Percentiles rank a stretch among this genome's conserved stretches.
Evolutionary conservation across 2,797 vertebrate genomes (phyloP).

Genomic region (Kryptolebias ocellatus): DNA sequence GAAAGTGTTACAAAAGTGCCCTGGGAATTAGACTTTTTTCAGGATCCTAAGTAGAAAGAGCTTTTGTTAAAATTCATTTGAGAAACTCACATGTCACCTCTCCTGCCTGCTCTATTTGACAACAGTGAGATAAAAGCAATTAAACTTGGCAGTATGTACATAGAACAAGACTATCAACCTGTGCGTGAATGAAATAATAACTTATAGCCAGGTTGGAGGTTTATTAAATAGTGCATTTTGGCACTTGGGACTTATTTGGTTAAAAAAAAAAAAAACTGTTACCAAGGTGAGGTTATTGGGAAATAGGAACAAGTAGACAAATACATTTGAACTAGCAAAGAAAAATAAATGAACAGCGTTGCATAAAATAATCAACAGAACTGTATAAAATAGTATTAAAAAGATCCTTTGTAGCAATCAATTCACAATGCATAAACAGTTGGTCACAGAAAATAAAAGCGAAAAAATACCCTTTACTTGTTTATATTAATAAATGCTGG

Average conservation of each 20-base stretch:
- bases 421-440: too few relatives aligned
- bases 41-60: constrained; percentile 73
- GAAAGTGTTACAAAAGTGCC: constrained; percentile 71
- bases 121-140: constrained; percentile 21
- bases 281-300: neutral
- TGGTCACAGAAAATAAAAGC: too few relatives aligned
- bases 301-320: neutral
- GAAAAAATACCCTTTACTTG: too few relatives aligned
- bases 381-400: constrained; percentile 14
- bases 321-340: constrained; percentile 2
- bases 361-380: constrained; percentile 6
- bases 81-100: constrained; percentile 57
- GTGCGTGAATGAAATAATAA: neutral
- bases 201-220: constrained; percentile 7
- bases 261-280: constrained; percentile 1
- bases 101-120: constrained; percentile 36
- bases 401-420: too few relatives aligned
- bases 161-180: constrained; percentile 16
- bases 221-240: neutral
- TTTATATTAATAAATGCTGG: too few relatives aligned
- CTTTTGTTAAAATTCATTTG: constrained; percentile 63
- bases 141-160: constrained; percentile 23
- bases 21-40: constrained; percentile 78
- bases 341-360: neutral
- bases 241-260: neutral